Evolutionary conservation across 2,113 vertebrate genomes (phyloP), one percentile per base, ranked within the genome.

Genomic region (Tretioscincus oriximinensis): DNA sequence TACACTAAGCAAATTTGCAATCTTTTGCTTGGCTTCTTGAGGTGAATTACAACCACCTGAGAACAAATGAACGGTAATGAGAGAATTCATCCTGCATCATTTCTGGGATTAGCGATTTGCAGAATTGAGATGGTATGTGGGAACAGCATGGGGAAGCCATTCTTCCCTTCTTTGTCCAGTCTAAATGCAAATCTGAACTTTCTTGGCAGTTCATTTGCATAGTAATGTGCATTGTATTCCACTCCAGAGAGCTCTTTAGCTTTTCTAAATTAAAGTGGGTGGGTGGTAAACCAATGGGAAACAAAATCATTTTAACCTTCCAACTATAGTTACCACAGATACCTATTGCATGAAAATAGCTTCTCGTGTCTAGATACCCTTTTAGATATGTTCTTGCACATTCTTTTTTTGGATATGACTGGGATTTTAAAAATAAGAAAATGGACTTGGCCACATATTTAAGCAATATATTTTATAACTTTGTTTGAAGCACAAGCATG

Each of bases 111-210:
- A 89, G 88, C 87, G 88, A 93, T 94, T 94, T 94, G 88, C 87
- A 89, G 91, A 92, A 92, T 85, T 90, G 88, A 88, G 87, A 85
- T 78, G 88, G 89, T 90, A 91, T 80, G 86, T 90, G 86, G 89
- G 80, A 92, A 90, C 87, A 93, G 87, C 87, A 86, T 71, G 89
- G 86, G 88, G 91, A 92, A 94, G 87, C 79, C 86, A 90, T 91
- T 92, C 88, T 86, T 91, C 85, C 66, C 87, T 87, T 88, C 61
- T 95, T 92, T 92, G 93, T 93, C 93, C 94, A 90, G 93, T 94
- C 92, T 95, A 93, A 95, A 94, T 95, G 95, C 94, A 95, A 95
- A 95, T 94, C 91, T 92, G 93, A 95, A 93, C 92, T 93, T 94
- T 86, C 88, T 81, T 87, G 92, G 92, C 90, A 89, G 93, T 92